These are phyloP conservation scores for Coendou prehensilis DNA, from an alignment of 2,797 vertebrate genomes.

Conservation along the genomic window DNA sequence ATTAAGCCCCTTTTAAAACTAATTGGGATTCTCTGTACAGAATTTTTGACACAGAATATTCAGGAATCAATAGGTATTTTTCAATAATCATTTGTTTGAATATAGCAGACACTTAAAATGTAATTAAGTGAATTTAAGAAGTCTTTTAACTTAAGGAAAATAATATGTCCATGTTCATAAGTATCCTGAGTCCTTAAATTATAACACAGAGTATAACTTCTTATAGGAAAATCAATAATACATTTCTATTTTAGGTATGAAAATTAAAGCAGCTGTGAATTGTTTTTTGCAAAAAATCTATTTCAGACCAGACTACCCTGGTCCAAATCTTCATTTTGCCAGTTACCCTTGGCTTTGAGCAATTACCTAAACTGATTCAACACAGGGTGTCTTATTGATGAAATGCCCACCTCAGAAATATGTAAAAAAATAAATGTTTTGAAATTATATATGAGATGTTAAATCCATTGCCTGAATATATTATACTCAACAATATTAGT, in stretches of 20 bases:
- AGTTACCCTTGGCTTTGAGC: not conserved
- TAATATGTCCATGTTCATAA: conserved; percentile 25
- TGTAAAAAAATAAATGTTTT: conserved; percentile 22
- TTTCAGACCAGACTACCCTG: not conserved
- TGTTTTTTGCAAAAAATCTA: conserved; percentile 26
- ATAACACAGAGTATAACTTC: not conserved
- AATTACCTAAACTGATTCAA: not conserved
- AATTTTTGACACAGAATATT: conserved; percentile 18
- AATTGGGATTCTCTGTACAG: not conserved
- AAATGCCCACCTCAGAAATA: not conserved
- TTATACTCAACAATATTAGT: not conserved
- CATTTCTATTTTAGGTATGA: conserved; percentile 41
- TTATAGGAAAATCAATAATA: not conserved
- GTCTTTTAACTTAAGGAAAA: conserved; percentile 29
- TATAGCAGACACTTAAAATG: not conserved
- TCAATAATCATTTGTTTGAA: conserved; percentile 31
- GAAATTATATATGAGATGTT: conserved; percentile 40
- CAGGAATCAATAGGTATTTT: conserved; percentile 28
- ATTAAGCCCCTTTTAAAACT: not conserved
- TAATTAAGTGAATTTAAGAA: conserved; percentile 37
- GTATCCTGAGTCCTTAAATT: conserved; percentile 18
- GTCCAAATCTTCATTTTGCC: not conserved
- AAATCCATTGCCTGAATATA: not conserved
- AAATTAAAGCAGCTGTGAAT: conserved; percentile 40
- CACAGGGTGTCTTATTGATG: not conserved